Percentiles rank a stretch among this genome's conserved stretches.
phyloP scores from a whole-genome alignment of 2,113 vertebrate species.

The Gyps fulvus region DNA sequence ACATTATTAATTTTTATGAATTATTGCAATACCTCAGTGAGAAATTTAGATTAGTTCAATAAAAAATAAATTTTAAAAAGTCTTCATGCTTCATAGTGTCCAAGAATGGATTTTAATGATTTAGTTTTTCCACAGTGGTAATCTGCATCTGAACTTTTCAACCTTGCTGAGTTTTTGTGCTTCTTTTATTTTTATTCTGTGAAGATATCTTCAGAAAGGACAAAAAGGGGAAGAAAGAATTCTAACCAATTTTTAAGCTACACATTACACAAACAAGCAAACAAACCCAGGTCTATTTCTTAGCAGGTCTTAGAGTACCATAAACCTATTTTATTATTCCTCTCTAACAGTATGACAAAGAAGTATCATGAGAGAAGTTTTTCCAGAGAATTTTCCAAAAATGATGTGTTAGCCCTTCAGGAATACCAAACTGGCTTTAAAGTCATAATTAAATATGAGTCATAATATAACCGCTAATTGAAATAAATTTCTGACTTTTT shows the following conservation, averaged over 20 bases:
- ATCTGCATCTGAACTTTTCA: background rate
- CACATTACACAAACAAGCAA: background rate
- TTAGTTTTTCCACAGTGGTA: background rate
- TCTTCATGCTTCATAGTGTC: background rate
- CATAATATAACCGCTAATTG: background rate
- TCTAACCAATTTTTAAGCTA: background rate
- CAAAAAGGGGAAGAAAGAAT: background rate
- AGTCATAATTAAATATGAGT: background rate
- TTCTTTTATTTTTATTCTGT: background rate
- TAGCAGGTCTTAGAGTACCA: background rate
- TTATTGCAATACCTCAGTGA: background rate
- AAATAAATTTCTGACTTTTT: background rate
- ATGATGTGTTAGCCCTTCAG: background rate
- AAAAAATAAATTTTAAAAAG: background rate
- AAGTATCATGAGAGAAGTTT: background rate
- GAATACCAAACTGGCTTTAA: background rate
- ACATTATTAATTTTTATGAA: constrained; percentile 29
- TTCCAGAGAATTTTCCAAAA: background rate
- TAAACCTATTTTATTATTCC: background rate
- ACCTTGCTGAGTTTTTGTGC: background rate
- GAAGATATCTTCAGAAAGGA: background rate
- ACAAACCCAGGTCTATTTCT: background rate
- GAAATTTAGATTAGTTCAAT: background rate
- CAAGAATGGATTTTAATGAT: background rate
- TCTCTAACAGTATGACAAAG: background rate